Evolutionary conservation across 2,797 vertebrate genomes (phyloP).

Genomic region (Eulemur rubriventer): DNA sequence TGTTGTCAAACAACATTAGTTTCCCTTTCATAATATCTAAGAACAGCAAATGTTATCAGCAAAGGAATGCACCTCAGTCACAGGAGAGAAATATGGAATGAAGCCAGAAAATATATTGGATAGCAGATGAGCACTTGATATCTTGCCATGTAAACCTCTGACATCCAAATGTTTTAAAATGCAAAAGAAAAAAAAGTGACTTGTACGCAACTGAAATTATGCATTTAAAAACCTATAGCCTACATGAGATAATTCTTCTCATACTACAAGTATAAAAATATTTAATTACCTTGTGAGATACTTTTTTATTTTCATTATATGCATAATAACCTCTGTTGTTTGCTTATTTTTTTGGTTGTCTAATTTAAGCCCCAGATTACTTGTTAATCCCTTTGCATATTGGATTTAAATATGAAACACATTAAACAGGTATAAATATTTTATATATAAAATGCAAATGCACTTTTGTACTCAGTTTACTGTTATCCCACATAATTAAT

Average conservation of each 20-base stretch:
- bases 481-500: neutral
- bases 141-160: neutral
- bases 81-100: neutral
- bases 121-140: neutral
- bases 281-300: slow-evolving; percentile 14
- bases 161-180: neutral
- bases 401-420: slow-evolving; percentile 63
- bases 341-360: slow-evolving; percentile 56
- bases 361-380: slow-evolving; percentile 65
- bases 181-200: neutral
- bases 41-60: neutral
- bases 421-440: slow-evolving; percentile 64
- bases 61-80: neutral
- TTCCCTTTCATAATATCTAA: neutral
- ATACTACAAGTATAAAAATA: neutral
- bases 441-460: slow-evolving; percentile 56
- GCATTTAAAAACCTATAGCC: neutral
- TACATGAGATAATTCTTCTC: neutral
- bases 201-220: neutral
- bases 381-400: slow-evolving; percentile 58
- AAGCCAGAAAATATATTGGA: neutral
- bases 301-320: neutral
- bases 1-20: neutral
- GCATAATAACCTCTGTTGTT: slow-evolving; percentile 43
- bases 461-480: neutral